Percentiles rank a stretch among this genome's conserved stretches.
These are phyloP conservation scores for Thecophora atra DNA, from an alignment of 2,888 invertebrate genomes.

Conservation along the genomic window DNA sequence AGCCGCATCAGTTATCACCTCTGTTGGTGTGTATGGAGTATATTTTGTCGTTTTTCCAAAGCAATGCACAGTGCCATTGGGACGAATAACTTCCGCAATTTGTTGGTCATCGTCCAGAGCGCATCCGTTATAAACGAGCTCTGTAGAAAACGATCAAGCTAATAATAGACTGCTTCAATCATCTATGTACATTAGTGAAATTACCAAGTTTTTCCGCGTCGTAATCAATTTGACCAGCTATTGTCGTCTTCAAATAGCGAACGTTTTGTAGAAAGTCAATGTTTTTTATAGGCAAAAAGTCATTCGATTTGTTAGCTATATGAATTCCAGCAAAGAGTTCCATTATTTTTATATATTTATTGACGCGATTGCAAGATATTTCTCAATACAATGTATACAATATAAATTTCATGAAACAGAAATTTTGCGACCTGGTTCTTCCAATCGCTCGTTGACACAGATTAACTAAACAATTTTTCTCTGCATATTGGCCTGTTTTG, in stretches of 20 bases:
- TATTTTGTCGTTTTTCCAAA: slow-evolving; percentile 62
- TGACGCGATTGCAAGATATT: no score
- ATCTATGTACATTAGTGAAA: background rate
- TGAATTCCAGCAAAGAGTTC: slow-evolving; percentile 67
- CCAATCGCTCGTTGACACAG: no score
- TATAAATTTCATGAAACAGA: no score
- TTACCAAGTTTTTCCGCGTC: slow-evolving; percentile 69
- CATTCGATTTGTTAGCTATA: slow-evolving; percentile 67
- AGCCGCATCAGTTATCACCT: slow-evolving; percentile 45
- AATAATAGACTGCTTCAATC: background rate
- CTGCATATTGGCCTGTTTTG: no score
- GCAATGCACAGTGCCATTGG: slow-evolving; percentile 70
- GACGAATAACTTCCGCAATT: slow-evolving; percentile 70
- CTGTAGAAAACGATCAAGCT: slow-evolving; percentile 61
- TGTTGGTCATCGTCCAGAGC: slow-evolving; percentile 71
- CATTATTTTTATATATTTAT: slow-evolving; percentile 45
- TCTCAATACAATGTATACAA: no score
- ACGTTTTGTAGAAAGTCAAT: slow-evolving; percentile 71
- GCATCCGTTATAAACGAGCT: slow-evolving; percentile 74
- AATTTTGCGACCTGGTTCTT: no score
- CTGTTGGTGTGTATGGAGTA: slow-evolving; percentile 49
- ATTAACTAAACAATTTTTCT: no score
- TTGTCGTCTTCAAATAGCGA: slow-evolving; percentile 67
- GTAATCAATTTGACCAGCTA: slow-evolving; percentile 67
- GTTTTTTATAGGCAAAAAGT: slow-evolving; percentile 69